phyloP scores from a whole-genome alignment of 2,797 vertebrate species.

The Vespertilio murinus region DNA sequence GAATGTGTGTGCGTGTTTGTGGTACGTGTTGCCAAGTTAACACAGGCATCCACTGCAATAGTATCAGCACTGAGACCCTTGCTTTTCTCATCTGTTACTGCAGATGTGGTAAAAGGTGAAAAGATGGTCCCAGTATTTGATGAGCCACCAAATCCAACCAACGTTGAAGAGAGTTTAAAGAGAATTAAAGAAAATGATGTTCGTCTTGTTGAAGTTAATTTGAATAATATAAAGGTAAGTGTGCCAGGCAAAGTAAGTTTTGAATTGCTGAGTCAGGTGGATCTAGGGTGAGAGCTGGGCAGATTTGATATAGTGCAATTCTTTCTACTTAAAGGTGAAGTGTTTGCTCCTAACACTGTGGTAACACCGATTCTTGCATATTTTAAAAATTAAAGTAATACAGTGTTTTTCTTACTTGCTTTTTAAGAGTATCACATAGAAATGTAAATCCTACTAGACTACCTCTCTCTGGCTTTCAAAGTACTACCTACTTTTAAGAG shows the following conservation, averaged over 20 bases:
- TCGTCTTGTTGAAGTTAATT: slow-evolving; percentile 93
- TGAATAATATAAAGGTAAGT: slow-evolving; percentile 98
- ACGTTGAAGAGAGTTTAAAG: slow-evolving; percentile 95
- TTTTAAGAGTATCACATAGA: slow-evolving; percentile 8
- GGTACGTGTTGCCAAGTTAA: background rate
- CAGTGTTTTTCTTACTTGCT: slow-evolving; percentile 31
- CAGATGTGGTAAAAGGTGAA: slow-evolving; percentile 97
- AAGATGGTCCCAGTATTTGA: slow-evolving; percentile 95
- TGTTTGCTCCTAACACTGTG: background rate
- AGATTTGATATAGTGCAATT: background rate
- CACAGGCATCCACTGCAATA: background rate
- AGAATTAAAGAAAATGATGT: slow-evolving; percentile 94
- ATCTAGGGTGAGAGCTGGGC: background rate
- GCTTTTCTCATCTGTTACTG: slow-evolving; percentile 43
- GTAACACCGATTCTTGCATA: background rate
- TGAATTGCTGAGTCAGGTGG: background rate
- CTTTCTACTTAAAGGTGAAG: background rate
- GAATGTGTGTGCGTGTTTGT: background rate
- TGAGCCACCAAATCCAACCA: slow-evolving; percentile 98
- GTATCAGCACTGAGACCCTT: background rate
- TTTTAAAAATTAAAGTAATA: slow-evolving; percentile 6
- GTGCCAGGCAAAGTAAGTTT: background rate
- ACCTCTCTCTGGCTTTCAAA: background rate
- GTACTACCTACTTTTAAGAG: background rate
- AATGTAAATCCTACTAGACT: background rate